These are phyloP conservation scores for Scytalopus superciliaris DNA, from an alignment of 2,113 vertebrate species.

Conservation along the genomic window DNA sequence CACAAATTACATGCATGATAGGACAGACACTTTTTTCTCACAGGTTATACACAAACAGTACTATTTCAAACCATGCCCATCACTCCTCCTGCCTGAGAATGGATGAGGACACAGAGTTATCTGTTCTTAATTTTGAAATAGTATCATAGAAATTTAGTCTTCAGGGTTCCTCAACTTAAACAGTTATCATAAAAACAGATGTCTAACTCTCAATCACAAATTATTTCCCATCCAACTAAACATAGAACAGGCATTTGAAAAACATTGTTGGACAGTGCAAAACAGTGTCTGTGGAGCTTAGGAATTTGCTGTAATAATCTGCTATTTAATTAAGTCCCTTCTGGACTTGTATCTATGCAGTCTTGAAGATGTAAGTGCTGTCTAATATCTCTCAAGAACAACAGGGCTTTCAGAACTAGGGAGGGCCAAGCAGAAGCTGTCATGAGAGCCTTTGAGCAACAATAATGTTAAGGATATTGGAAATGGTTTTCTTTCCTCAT, in stretches of 20 bases:
- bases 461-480: not conserved
- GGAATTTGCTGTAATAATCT: not conserved
- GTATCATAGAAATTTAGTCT: not conserved
- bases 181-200: not conserved
- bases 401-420: not conserved
- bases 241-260: not conserved
- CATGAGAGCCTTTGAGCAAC: not conserved
- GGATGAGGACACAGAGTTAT: not conserved
- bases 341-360: not conserved
- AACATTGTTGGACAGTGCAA: not conserved
- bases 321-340: not conserved
- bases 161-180: not conserved
- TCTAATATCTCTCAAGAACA: not conserved
- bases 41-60: not conserved
- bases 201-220: not conserved
- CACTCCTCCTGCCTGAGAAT: not conserved
- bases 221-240: not conserved
- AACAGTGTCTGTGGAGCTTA: not conserved
- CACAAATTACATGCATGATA: not conserved
- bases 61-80: not conserved
- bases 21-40: not conserved
- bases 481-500: not conserved
- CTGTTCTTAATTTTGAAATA: not conserved
- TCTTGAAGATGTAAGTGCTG: not conserved
- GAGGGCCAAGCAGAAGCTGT: not conserved